These are phyloP conservation scores for Quadriops clusia DNA, from an alignment of 2,888 invertebrate genomes.

Conservation along the genomic window DNA sequence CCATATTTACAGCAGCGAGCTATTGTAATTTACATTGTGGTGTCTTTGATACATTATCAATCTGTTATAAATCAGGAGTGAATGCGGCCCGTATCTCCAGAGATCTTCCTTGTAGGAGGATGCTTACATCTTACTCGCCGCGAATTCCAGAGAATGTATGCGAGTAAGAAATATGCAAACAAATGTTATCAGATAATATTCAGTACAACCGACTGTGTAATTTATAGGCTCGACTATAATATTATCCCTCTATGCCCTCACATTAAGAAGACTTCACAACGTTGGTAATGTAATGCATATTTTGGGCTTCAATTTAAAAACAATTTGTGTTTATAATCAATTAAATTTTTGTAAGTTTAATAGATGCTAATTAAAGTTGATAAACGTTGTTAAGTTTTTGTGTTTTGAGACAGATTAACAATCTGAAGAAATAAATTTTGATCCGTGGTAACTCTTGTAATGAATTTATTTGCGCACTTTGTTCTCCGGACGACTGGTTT, in stretches of 20 bases:
- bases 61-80: slow-evolving; percentile 33
- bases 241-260: too few relatives aligned
- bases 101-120: slow-evolving; percentile 27
- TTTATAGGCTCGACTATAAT: too few relatives aligned
- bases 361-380: too few relatives aligned
- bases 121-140: slow-evolving; percentile 30
- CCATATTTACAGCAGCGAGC: slow-evolving; percentile 33
- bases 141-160: slow-evolving; percentile 24
- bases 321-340: too few relatives aligned
- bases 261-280: too few relatives aligned
- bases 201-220: too few relatives aligned
- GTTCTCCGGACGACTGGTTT: slow-evolving; percentile 20
- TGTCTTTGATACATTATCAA: slow-evolving; percentile 36
- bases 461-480: slow-evolving; percentile 21
- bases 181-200: slow-evolving; percentile 25
- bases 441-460: slow-evolving; percentile 15
- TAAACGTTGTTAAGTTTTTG: too few relatives aligned
- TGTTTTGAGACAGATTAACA: neutral
- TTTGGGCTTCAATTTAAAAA: too few relatives aligned
- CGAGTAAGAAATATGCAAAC: slow-evolving; percentile 25
- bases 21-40: slow-evolving; percentile 38
- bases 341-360: too few relatives aligned
- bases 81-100: slow-evolving; percentile 27
- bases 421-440: slow-evolving; percentile 13
- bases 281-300: too few relatives aligned